Percentiles rank a stretch among this genome's conserved stretches.
phyloP scores from a whole-genome alignment of 2,797 vertebrate species.

The Phrynocephalus guinanensis region DNA sequence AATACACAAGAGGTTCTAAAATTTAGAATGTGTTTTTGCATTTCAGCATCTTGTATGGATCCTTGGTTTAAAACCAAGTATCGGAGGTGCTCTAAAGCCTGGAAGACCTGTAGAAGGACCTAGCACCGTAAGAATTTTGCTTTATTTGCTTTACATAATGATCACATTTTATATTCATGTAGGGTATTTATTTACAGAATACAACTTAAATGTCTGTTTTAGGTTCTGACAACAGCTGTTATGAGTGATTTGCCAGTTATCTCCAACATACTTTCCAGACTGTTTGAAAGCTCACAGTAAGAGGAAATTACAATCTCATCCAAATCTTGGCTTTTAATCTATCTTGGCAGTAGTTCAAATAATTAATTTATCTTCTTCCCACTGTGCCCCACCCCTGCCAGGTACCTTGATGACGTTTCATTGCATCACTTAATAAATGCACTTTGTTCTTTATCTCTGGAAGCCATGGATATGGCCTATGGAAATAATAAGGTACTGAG shows the following conservation, averaged over 20 bases:
- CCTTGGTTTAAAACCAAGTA: constrained; percentile 93
- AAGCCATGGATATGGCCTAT: constrained; percentile 99
- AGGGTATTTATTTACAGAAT: constrained; percentile 28
- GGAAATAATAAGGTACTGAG: constrained; percentile 94
- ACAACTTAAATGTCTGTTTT: constrained; percentile 50
- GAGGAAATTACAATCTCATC: constrained; percentile 64
- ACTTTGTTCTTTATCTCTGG: constrained; percentile 95
- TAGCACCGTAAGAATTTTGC: constrained; percentile 87
- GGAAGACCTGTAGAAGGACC: constrained; percentile 96
- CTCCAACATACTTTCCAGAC: constrained; percentile 95
- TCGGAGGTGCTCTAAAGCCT: constrained; percentile 94
- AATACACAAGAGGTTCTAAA: neutral
- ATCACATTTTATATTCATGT: constrained; percentile 25
- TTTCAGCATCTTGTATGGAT: constrained; percentile 98
- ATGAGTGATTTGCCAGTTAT: constrained; percentile 98
- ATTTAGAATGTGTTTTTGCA: constrained; percentile 44
- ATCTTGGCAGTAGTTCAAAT: constrained; percentile 57
- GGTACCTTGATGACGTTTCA: constrained; percentile 97
- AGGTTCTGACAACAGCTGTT: constrained; percentile 98
- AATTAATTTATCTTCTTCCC: constrained; percentile 61
- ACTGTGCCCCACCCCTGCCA: constrained; percentile 58
- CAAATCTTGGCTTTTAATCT: constrained; percentile 36
- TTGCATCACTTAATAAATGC: constrained; percentile 99
- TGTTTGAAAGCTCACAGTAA: constrained; percentile 99
- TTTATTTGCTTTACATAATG: constrained; percentile 27